These are phyloP conservation scores for Pristiophorus japonicus DNA, from an alignment of 2,113 vertebrate species.

Conservation along the genomic window DNA sequence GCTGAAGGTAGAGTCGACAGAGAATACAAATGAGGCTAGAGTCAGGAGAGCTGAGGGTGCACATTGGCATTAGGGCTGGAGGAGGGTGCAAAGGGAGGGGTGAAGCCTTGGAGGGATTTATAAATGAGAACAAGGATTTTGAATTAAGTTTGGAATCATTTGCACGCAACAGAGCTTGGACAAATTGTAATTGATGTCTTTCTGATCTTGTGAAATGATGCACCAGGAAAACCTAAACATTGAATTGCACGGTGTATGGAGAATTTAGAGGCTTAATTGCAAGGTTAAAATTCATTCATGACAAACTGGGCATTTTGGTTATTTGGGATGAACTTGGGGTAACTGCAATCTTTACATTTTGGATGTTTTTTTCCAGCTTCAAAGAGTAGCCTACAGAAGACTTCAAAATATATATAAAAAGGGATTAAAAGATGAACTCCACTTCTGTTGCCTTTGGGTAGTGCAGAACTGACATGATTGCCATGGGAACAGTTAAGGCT, in stretches of 20 bases:
- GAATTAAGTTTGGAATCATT: background rate
- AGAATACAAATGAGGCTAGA: background rate
- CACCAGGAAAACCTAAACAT: background rate
- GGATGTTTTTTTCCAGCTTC: background rate
- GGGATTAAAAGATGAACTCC: background rate
- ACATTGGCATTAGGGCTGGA: background rate
- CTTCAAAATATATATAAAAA: background rate
- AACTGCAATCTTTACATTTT: background rate
- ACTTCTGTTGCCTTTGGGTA: background rate
- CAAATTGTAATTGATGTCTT: background rate
- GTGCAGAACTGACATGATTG: slow-evolving; percentile 13
- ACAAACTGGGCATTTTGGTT: background rate
- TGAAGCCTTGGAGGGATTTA: background rate
- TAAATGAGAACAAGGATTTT: background rate
- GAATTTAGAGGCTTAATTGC: background rate
- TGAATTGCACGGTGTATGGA: background rate
- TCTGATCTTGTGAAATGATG: background rate
- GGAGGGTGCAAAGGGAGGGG: background rate
- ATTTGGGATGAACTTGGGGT: background rate
- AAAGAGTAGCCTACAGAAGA: background rate
- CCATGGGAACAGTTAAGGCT: slow-evolving; percentile 31
- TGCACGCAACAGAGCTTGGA: background rate
- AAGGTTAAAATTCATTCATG: too few relatives aligned
- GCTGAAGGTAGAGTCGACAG: background rate
- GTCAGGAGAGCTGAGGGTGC: background rate